phyloP scores from a whole-genome alignment of 2,797 vertebrate species.

The Petrocephalus sullivani region DNA sequence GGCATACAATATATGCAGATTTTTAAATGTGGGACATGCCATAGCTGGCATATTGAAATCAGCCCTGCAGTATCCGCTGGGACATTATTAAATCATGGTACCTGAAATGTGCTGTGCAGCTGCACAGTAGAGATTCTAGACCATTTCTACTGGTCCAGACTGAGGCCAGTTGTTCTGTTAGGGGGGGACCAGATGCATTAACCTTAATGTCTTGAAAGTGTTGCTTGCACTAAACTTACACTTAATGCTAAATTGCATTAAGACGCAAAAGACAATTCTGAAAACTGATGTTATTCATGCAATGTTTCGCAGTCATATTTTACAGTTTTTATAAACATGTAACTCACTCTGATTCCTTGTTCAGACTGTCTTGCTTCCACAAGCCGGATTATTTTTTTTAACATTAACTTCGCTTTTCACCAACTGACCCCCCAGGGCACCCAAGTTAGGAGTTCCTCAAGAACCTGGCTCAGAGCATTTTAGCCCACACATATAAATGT shows the following conservation, averaged over 20 bases:
- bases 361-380: no score
- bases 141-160: background rate
- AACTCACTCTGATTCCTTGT: no score
- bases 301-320: no score
- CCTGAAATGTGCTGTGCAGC: background rate
- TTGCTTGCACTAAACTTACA: background rate
- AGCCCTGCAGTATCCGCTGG: background rate
- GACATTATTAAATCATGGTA: background rate
- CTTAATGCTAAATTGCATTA: background rate
- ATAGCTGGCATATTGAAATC: background rate
- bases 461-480: no score
- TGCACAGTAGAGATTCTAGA: background rate
- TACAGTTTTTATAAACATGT: no score
- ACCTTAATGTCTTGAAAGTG: background rate
- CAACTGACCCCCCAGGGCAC: no score
- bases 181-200: background rate
- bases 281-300: no score
- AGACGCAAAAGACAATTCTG: background rate
- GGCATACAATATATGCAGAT: background rate
- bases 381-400: no score
- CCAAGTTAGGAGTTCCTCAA: no score
- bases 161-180: background rate
- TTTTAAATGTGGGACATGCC: background rate
- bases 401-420: no score
- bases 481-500: no score